Evolutionary conservation across 2,888 invertebrate species (phyloP).

Genomic region (Rhopalosiphum nymphaeae): DNA sequence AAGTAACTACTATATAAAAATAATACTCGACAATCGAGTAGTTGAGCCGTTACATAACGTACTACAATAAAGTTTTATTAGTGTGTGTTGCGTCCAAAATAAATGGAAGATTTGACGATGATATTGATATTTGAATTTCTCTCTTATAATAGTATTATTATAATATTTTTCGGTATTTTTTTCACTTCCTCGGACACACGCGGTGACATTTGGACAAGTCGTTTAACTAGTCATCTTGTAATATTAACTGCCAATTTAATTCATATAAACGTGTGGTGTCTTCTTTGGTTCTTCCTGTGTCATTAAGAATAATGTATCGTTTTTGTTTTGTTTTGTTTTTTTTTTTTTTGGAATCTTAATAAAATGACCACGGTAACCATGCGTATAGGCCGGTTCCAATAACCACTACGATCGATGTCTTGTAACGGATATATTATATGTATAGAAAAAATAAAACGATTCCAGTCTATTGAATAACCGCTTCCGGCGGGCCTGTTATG

Average conservation of each 20-base stretch:
- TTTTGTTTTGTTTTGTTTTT: neutral
- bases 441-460: neutral
- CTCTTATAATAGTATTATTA: neutral
- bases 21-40: neutral
- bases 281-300: neutral
- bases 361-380: neutral
- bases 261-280: neutral
- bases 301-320: neutral
- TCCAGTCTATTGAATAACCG: slow-evolving; percentile 38
- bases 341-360: slow-evolving; percentile 13
- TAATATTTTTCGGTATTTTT: neutral
- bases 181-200: neutral
- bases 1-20: neutral
- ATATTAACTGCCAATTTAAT: neutral
- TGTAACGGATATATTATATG: neutral
- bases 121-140: slow-evolving; percentile 1
- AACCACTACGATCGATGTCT: neutral
- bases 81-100: neutral
- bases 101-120: neutral
- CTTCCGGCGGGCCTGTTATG: neutral
- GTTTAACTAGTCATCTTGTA: slow-evolving; percentile 3
- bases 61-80: neutral
- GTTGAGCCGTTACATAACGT: neutral
- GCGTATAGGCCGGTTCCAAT: neutral
- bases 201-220: slow-evolving; percentile 1